Evolutionary conservation across 2,113 vertebrate genomes (phyloP), one percentile per base, ranked within the genome.

Genomic region (Piaya cayana): DNA sequence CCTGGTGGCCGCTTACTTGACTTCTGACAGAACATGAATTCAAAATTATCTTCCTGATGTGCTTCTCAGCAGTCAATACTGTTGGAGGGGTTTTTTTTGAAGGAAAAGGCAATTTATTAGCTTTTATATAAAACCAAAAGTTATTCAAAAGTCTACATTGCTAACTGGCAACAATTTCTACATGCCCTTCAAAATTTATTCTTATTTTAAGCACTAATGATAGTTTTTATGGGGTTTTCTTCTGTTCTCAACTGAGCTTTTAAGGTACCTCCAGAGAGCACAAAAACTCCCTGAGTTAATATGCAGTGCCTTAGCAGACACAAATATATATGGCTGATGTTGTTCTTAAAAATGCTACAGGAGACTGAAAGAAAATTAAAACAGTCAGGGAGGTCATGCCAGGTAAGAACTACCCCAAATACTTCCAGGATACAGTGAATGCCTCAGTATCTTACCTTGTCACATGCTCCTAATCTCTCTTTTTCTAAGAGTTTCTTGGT

Each of bases 401-500:
- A 90, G 21, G 30, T 42, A 42, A 81, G 50, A 53, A 58, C 8
- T 78, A 75, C 20, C 32, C 22, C 4, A 75, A 43, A 9, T 14
- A 80, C 55, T 82, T 62, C 11, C 2, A 64, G 76, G 64, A 71
- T 49, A 45, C 36, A 64, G 56, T 7, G 8, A 91, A 82, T 29
- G 15, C 53, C 76, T 36, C 27, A 6, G 37, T 4, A 11, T 53
- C 97, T 95, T 97, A 98, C 98, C 98, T 98, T 98, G 76, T 97
- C 97, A 1, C 96, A 97, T 0, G 97, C 92, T 62, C 98, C 98
- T 93, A 98, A 45, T 43, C 98, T 98, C 96, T 99, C 99, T 80
- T 99, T 98, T 94, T 99, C 99, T 87, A 99, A 95, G 69, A 99
- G 97, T 96, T 98, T 99, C 23, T 92, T 98, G 12, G 99, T 99